Evolutionary conservation across 1,140 invertebrate species (phyloP).

Genomic region (Ceratina australensis): DNA sequence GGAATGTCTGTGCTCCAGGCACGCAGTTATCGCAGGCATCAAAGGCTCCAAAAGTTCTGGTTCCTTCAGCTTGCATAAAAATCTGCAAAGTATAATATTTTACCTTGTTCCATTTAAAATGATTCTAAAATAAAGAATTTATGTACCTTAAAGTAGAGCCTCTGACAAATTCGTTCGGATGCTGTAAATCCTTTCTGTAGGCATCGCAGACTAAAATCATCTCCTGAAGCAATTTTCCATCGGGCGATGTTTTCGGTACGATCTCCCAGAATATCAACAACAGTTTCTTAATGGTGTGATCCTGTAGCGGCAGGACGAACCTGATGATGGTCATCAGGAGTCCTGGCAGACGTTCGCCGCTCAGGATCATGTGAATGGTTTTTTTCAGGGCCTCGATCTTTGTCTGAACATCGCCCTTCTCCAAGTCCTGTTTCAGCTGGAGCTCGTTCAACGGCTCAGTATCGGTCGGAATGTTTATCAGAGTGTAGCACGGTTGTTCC

Average conservation of each 20-base stretch:
- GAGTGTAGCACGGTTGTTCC: constrained; percentile 97
- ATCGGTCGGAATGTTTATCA: constrained; percentile 96
- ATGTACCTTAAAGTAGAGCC: constrained; percentile 92
- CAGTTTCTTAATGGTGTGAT: constrained; percentile 98
- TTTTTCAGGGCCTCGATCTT: constrained; percentile 99
- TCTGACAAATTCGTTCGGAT: constrained; percentile 99
- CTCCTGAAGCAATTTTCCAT: constrained; percentile 99
- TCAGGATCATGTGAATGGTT: constrained; percentile 96
- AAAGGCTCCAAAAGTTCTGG: constrained; percentile 98
- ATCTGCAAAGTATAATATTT: constrained; percentile 76
- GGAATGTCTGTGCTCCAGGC: constrained; percentile 98
- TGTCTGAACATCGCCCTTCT: constrained; percentile 91
- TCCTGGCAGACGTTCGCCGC: constrained; percentile 95
- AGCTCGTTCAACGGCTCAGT: constrained; percentile 96
- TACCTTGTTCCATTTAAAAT: neutral
- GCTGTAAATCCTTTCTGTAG: constrained; percentile 99
- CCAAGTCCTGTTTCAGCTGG: constrained; percentile 94
- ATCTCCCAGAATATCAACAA: constrained; percentile 99
- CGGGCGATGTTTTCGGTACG: constrained; percentile 96
- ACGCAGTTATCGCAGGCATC: constrained; percentile 97
- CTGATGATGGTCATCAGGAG: constrained; percentile 99
- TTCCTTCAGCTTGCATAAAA: constrained; percentile 99
- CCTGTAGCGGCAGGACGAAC: constrained; percentile 96
- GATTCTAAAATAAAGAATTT: neutral
- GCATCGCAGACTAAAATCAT: constrained; percentile 99